Percentiles rank a stretch among this genome's conserved stretches.
phyloP scores from a whole-genome alignment of 2,113 vertebrate genomes.

The Cochlearius cochlearius region DNA sequence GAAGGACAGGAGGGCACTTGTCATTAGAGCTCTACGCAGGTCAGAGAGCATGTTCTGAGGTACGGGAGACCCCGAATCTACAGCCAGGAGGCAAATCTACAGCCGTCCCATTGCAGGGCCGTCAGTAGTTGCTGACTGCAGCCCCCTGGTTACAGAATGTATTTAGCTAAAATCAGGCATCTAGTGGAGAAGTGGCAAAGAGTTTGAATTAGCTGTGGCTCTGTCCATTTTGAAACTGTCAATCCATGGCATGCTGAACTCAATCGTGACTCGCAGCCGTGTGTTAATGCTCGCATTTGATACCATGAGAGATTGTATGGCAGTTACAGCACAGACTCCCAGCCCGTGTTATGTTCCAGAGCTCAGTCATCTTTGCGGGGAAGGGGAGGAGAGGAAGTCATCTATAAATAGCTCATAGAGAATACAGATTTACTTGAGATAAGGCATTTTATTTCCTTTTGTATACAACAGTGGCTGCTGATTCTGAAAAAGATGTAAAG shows the following conservation, averaged over 20 bases:
- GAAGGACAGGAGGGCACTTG: background rate
- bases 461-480: background rate
- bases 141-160: background rate
- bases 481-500: background rate
- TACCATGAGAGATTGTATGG: rapidly evolving
- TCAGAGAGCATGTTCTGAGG: background rate
- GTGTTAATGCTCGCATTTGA: background rate
- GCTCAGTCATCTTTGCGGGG: background rate
- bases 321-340: background rate
- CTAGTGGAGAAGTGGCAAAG: background rate
- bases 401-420: background rate
- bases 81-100: background rate
- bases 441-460: background rate
- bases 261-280: rapidly evolving
- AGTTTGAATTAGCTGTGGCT: background rate
- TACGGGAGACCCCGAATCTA: background rate
- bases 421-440: background rate
- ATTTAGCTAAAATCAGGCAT: background rate
- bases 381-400: background rate
- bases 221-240: background rate
- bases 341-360: background rate
- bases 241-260: background rate
- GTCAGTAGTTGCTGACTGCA: background rate
- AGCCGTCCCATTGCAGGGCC: rapidly evolving
- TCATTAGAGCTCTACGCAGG: background rate